phyloP scores from a whole-genome alignment of 1,140 invertebrate genomes.

The Drosophila aff. region DNA sequence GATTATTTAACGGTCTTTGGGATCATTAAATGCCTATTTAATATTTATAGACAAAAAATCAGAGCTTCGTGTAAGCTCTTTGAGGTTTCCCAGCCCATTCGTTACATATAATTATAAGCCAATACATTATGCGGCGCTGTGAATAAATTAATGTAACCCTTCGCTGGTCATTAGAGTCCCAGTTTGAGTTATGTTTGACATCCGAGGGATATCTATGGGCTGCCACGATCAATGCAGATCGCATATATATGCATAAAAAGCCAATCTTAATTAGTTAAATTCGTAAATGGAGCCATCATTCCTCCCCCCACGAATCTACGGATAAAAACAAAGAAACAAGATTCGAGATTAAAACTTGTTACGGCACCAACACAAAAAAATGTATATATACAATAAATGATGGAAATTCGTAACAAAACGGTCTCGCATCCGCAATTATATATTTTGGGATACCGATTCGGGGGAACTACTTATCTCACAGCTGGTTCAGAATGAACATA shows the following conservation, averaged over 20 bases:
- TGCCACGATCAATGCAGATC: constrained; percentile 2
- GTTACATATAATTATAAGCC: constrained; percentile 8
- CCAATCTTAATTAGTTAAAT: constrained; percentile 26
- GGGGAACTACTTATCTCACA: constrained; percentile 32
- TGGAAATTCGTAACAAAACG: constrained; percentile 29
- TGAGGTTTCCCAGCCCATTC: too few relatives aligned
- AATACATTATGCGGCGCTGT: constrained; percentile 3
- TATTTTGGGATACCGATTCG: background rate
- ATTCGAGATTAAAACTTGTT: constrained; percentile 24
- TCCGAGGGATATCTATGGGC: constrained; percentile 3
- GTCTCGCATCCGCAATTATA: constrained; percentile 36
- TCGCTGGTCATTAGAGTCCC: constrained; percentile 2
- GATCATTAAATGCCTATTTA: background rate
- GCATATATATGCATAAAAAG: constrained; percentile 12
- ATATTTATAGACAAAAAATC: background rate
- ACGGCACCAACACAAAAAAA: constrained; percentile 12
- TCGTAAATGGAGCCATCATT: constrained; percentile 29
- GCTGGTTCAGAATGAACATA: constrained; percentile 30
- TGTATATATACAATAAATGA: constrained; percentile 8
- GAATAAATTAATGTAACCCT: constrained; percentile 23
- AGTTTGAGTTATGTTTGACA: constrained; percentile 1
- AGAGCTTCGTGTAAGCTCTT: too few relatives aligned
- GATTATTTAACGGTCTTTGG: constrained; percentile 6
- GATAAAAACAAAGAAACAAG: constrained; percentile 12
- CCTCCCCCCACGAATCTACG: constrained; percentile 3